These are phyloP conservation scores for Alouatta palliata DNA, from an alignment of 2,113 vertebrate genomes.

Conservation along the genomic window DNA sequence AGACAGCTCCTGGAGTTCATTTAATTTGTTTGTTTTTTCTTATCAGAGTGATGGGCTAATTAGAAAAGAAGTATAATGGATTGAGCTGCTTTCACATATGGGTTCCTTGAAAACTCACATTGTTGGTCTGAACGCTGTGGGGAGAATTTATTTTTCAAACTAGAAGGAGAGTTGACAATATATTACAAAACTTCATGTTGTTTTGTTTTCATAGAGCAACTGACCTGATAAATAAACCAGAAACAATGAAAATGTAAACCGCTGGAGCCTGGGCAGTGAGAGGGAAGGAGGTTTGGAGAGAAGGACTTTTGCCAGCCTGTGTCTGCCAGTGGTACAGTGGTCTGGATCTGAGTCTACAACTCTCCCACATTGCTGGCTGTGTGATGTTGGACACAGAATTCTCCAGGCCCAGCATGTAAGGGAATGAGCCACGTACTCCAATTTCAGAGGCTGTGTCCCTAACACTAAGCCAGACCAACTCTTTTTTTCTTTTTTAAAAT, in stretches of 20 bases:
- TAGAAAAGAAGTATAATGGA: background rate
- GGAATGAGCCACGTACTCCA: background rate
- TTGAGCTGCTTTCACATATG: background rate
- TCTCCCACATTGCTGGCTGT: background rate
- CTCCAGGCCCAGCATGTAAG: background rate
- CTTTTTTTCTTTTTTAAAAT: background rate
- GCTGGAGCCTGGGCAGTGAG: background rate
- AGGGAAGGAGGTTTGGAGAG: too few species aligned
- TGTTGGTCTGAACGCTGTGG: background rate
- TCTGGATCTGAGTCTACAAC: background rate
- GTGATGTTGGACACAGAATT: background rate
- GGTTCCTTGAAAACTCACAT: background rate
- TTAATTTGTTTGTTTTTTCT: background rate
- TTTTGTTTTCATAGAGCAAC: background rate
- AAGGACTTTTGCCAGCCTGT: background rate
- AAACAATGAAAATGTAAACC: background rate
- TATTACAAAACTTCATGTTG: background rate
- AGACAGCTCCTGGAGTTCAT: background rate
- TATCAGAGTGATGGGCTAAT: background rate
- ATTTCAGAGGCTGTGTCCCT: background rate
- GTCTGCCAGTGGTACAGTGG: too few species aligned
- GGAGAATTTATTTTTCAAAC: background rate
- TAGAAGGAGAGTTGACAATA: background rate
- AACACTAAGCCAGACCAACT: background rate
- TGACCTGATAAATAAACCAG: background rate